A percentile compares a stretch with the other conserved stretches of the same genome.
These are phyloP conservation scores for Drosophila meridiana DNA, from an alignment of 2,888 invertebrate species.

Conservation along the genomic window DNA sequence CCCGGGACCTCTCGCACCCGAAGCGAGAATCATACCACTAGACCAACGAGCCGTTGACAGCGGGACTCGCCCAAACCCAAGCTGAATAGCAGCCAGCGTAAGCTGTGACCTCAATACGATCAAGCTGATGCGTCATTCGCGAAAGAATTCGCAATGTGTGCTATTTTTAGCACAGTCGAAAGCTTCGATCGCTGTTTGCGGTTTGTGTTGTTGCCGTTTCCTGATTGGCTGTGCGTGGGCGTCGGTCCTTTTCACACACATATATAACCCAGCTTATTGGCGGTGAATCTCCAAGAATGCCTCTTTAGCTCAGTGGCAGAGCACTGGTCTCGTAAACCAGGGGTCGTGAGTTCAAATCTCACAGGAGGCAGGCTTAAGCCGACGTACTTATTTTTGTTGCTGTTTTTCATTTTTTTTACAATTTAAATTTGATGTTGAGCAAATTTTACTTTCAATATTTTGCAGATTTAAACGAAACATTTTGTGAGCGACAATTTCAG, in stretches of 20 bases:
- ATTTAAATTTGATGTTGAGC: too few relatives aligned
- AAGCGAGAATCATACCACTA: slow-evolving; percentile 84
- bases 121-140: slow-evolving; percentile 11
- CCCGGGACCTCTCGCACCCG: slow-evolving; percentile 85
- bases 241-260: slow-evolving; percentile 8
- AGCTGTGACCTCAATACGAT: slow-evolving; percentile 21
- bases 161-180: slow-evolving; percentile 27
- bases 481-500: neutral
- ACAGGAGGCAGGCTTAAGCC: slow-evolving; percentile 89
- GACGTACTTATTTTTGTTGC: neutral
- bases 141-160: neutral
- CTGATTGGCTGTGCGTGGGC: neutral
- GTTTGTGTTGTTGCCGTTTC: neutral
- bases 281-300: slow-evolving; percentile 80
- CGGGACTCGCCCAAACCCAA: slow-evolving; percentile 3
- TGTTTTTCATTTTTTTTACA: too few relatives aligned
- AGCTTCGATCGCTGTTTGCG: slow-evolving; percentile 26
- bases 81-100: slow-evolving; percentile 2
- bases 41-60: slow-evolving; percentile 81
- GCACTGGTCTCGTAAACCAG: slow-evolving; percentile 96
- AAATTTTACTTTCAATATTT: neutral
- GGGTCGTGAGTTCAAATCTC: slow-evolving; percentile 96
- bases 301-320: slow-evolving; percentile 96
- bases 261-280: slow-evolving; percentile 4
- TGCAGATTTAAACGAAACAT: slow-evolving; percentile 1